These are phyloP conservation scores for Synaphobranchus kaupii DNA, from an alignment of 2,797 vertebrate species.

Conservation along the genomic window DNA sequence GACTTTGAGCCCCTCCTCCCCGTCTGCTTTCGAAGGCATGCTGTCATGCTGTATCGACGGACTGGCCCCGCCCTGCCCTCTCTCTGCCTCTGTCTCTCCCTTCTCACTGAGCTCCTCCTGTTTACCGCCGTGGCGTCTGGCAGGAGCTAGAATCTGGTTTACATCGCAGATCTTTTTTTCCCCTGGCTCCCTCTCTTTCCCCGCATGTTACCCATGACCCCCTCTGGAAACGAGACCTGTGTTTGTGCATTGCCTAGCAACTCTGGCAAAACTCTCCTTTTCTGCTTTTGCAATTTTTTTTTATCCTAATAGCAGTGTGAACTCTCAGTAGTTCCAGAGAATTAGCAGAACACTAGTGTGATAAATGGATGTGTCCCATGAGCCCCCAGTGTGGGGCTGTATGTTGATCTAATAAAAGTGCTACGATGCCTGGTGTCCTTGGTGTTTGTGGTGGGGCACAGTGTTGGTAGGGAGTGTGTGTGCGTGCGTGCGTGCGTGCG, in stretches of 20 bases:
- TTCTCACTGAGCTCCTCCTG: neutral
- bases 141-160: neutral
- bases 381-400: neutral
- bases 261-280: constrained; percentile 6
- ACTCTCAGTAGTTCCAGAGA: neutral
- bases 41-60: neutral
- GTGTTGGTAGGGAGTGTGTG: neutral
- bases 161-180: neutral
- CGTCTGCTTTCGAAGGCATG: neutral
- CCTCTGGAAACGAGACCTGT: neutral
- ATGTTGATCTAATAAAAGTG: constrained; percentile 3
- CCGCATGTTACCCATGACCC: neutral
- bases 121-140: neutral
- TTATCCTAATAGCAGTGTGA: constrained; percentile 6
- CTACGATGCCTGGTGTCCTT: neutral
- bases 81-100: neutral
- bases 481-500: no score
- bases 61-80: neutral
- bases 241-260: constrained; percentile 21
- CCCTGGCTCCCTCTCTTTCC: neutral
- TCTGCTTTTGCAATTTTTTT: neutral
- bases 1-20: neutral
- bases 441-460: neutral
- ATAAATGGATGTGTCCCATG: neutral
- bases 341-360: neutral